Percentiles rank a stretch among this genome's conserved stretches.
Conservation (phyloP, 1,140 invertebrate genomes). For the Marisa cornuarietis region DNA sequence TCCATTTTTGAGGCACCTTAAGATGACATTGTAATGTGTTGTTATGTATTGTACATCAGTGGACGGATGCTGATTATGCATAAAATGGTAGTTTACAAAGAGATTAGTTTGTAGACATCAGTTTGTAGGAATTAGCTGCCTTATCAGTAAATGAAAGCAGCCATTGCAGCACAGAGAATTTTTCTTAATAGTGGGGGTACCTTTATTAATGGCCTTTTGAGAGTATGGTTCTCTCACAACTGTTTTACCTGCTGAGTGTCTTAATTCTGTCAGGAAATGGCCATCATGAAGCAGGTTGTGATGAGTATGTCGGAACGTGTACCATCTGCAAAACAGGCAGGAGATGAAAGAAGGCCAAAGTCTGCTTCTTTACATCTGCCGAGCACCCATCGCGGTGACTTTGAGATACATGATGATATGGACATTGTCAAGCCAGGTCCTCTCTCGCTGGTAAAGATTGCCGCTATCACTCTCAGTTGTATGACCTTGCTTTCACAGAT, state of each 20-base stretch:
- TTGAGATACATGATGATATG: constrained; percentile 50
- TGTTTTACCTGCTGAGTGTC: not conserved
- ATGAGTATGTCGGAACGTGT: constrained; percentile 51
- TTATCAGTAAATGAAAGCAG: no score
- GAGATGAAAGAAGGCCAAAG: constrained; percentile 39
- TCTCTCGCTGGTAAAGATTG: constrained; percentile 45
- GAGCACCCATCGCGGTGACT: constrained; percentile 24
- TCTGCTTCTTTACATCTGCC: constrained; percentile 39
- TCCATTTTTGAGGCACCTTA: not conserved
- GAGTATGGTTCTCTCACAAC: no score
- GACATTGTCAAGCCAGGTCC: constrained; percentile 53
- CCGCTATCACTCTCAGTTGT: not conserved
- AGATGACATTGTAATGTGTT: not conserved
- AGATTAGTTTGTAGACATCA: no score
- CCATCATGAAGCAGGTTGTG: constrained; percentile 60
- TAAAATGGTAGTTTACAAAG: not conserved
- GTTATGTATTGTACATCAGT: not conserved
- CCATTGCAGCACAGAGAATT: no score
- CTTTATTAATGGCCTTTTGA: no score
- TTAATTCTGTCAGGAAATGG: constrained; percentile 46
- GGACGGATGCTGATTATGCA: not conserved
- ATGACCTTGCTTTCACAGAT: not conserved
- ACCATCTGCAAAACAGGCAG: constrained; percentile 41
- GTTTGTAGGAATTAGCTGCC: no score
- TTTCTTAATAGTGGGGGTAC: no score